Conservation (phyloP, 2,113 vertebrate genomes). For the Phainopepla nitens region DNA sequence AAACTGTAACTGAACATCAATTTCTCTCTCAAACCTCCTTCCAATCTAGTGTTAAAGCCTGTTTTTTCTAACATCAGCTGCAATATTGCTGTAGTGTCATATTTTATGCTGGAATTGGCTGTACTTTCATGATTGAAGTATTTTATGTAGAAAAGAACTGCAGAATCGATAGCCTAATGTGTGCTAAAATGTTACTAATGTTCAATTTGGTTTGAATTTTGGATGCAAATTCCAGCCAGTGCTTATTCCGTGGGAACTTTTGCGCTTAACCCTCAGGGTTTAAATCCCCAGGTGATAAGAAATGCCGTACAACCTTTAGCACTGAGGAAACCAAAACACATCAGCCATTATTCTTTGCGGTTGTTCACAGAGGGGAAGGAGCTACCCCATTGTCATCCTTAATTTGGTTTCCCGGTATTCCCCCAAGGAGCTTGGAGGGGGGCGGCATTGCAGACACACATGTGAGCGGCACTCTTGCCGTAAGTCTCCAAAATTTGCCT, state of each 20-base stretch:
- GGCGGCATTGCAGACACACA: rapidly evolving
- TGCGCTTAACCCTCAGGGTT: neutral
- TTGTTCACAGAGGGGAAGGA: neutral
- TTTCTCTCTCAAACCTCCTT: neutral
- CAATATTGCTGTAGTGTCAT: neutral
- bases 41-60: neutral
- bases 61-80: neutral
- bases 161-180: neutral
- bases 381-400: neutral
- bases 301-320: neutral
- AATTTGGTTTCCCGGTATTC: neutral
- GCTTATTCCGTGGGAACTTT: neutral
- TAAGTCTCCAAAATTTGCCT: neutral
- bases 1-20: neutral
- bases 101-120: neutral
- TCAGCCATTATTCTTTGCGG: neutral
- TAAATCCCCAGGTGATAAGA: neutral
- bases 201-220: neutral
- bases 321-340: neutral
- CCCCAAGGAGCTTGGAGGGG: neutral
- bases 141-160: neutral
- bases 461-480: neutral
- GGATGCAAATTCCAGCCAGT: neutral
- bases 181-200: neutral
- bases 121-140: neutral